A percentile compares a stretch with the other conserved stretches of the same genome.
Conservation (phyloP, 1,140 invertebrate species). For the Phymorhynchus buccinoides region DNA sequence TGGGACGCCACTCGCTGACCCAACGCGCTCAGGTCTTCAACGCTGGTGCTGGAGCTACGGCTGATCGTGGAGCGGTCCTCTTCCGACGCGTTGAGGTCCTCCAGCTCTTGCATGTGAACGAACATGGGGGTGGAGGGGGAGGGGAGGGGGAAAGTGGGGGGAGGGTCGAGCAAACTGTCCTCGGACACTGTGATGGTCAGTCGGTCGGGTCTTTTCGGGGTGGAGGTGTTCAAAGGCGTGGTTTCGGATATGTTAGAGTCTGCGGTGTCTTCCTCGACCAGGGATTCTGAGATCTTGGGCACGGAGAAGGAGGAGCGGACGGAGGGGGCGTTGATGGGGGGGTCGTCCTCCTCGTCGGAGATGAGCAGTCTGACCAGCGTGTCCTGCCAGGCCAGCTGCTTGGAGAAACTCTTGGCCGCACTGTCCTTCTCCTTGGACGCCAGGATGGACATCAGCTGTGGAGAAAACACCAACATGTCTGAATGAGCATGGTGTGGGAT, state of each 20-base stretch:
- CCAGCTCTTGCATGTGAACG: constrained; percentile 21
- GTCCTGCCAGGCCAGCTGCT: constrained; percentile 78
- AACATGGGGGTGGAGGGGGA: constrained; percentile 43
- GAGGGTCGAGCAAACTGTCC: not conserved
- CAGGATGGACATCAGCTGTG: constrained; percentile 63
- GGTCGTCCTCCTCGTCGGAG: constrained; percentile 50
- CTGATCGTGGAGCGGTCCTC: constrained; percentile 49
- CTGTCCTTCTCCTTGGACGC: constrained; percentile 58
- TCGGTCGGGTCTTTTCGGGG: constrained; percentile 18
- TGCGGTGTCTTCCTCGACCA: not conserved
- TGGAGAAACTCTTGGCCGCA: constrained; percentile 67
- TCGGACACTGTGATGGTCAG: constrained; percentile 7
- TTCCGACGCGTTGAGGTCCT: constrained; percentile 35
- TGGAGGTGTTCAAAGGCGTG: not conserved
- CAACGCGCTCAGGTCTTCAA: constrained; percentile 64
- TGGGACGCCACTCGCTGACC: constrained; percentile 64
- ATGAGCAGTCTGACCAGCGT: constrained; percentile 76
- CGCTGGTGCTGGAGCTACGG: constrained; percentile 68
- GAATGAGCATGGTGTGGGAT: no score
- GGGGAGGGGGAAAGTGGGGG: not conserved
- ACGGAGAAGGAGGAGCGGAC: not conserved
- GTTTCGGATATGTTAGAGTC: not conserved
- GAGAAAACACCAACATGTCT: not conserved
- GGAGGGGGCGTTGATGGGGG: not conserved
- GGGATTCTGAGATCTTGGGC: not conserved